phyloP scores from a whole-genome alignment of 2,113 vertebrate species.

The Cromileptes altivelis region DNA sequence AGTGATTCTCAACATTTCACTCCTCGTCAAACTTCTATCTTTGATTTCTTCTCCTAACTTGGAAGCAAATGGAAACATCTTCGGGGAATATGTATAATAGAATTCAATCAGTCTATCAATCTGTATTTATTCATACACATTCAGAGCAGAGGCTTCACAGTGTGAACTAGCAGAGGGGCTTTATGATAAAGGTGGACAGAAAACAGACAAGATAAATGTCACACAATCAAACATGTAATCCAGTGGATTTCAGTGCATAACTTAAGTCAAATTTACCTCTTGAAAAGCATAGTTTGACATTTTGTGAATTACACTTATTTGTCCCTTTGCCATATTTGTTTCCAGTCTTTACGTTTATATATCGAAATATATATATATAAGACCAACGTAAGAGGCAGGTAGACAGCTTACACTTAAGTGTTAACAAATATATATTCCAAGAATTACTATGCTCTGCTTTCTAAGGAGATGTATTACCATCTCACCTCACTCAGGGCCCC shows the following conservation, averaged over 20 bases:
- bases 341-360: too few species aligned
- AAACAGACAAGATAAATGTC: neutral
- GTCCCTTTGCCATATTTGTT: too few species aligned
- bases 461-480: constrained; percentile 15
- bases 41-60: constrained; percentile 21
- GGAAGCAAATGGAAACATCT: constrained; percentile 18
- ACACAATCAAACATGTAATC: neutral
- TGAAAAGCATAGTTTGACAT: neutral
- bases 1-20: constrained; percentile 26
- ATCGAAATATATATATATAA: too few species aligned
- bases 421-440: constrained; percentile 1
- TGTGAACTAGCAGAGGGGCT: neutral
- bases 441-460: constrained; percentile 1
- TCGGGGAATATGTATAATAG: neutral
- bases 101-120: neutral
- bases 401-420: neutral
- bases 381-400: neutral
- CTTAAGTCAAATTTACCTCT: neutral
- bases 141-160: neutral
- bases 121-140: neutral
- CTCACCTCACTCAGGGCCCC: neutral
- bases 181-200: neutral
- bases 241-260: neutral
- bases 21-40: constrained; percentile 30
- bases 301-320: neutral